Base-by-base conservation (phyloP, 2,797 vertebrate species). In the Eleutherodactylus coqui region DNA sequence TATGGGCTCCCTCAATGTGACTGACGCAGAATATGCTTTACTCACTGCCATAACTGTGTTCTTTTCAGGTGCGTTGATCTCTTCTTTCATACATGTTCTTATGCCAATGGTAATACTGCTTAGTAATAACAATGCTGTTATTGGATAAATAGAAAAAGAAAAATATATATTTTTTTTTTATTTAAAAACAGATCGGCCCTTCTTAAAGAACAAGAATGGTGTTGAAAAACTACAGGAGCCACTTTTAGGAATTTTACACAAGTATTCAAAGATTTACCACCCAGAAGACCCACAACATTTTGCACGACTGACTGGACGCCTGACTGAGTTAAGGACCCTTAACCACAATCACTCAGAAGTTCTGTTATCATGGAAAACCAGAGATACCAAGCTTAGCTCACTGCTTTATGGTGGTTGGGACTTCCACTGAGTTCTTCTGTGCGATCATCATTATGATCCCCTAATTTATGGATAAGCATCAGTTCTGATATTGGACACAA, bases 11-110 rank as follows among this genome's bases (percentile, higher is more conserved):
- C 93, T 99, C 67, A 93, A 93, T 29, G 93, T 97, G 88, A 96
- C 94, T 0, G 96, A 97, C 87, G 92, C 93, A 0, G 97, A 99
- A 77, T 98, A 98, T 36, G 90, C 96, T 14, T 94, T 99, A 86
- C 96, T 98, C 17, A 94, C 95, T 4, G 97, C 97, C 19, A 97
- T 96, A 13, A 94, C 94, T 1, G 94, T 99, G 83, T 95, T 98
- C 88, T 99, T 97, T 90, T 97, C 97, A 96, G 97, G 97, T 99
- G 92, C 91, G 87, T 67, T 13, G 29, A 29, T 78, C 27, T n/a
- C 51, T 32, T n/a, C 21, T 10, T 10, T 43, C 21, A 24, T 14
- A 16, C 32, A 5, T 32, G 29, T 14, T 3, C n/a, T 29, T 62
- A 32, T 32, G 60, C 7, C 60, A 32, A 3, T 32, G 10, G 2